Base-by-base conservation (phyloP, 2,888 invertebrate species). In the Griposia aprilina region DNA sequence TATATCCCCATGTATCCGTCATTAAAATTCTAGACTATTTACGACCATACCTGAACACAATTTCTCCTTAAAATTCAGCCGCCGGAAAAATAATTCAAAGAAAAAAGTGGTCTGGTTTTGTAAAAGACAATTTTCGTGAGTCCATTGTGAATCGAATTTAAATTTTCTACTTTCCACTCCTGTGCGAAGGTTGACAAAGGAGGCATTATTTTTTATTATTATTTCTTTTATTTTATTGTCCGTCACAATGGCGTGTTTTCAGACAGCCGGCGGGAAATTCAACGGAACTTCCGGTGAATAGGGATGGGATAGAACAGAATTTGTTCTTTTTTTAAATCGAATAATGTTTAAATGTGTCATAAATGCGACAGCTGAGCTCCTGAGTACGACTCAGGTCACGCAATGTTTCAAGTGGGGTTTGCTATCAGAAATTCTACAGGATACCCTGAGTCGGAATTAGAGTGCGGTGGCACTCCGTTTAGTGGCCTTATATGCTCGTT, bases 201-300 rank as follows among this genome's bases (percentile, higher is more conserved):
- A 87, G 83, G 82, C 90, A 91, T 94, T 93, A 93, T 93, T 93
- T 92, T 93, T 93, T 94, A 93, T 93, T 89, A 92, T 93, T 93
- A 93, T 93, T 93, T 92, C 91, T 93, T 93, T 94, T 93, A 92
- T 93, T 93, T 92, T 91, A 91, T 92, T 92, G 91, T 91, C 87
- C 80, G 84, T 87, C 90, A 91, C 90, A 91, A 92, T 91, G 90
- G 90, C 82, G 78, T 74, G 84, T 79, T 73, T 82, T 76, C 73
- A 86, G 81, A 81, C 90, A 82, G 88, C 84, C 66, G 80, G 79
- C 66, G 71, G 87, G 73, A 81, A 83, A 81, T 89, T 87, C 68
- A 57, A 75, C 76, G 65, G 71, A 78, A 88, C 70, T 88, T 88
- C 84, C 88, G 79, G 66, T 48, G 60, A 23, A 15, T 83, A 89